These are phyloP conservation scores for Corythornis madagascariensis DNA, from an alignment of 2,113 vertebrate species.

Conservation along the genomic window DNA sequence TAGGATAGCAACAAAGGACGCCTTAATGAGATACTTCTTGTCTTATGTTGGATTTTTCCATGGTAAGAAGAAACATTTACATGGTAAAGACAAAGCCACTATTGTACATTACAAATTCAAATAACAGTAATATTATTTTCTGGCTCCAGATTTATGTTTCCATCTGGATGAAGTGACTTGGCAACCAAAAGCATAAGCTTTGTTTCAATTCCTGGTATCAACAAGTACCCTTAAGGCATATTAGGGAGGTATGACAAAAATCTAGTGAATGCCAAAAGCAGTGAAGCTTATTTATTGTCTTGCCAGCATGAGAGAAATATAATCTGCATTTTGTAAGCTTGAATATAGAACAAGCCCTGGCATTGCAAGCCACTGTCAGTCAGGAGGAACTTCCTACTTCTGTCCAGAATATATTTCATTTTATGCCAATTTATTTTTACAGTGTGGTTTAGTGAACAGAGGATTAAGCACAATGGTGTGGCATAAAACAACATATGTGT, in stretches of 20 bases:
- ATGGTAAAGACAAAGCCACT: slow-evolving; percentile 42
- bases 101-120: slow-evolving; percentile 42
- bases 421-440: slow-evolving; percentile 49
- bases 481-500: background rate
- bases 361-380: slow-evolving; percentile 53
- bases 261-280: slow-evolving; percentile 54
- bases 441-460: background rate
- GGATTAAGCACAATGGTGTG: slow-evolving; percentile 4
- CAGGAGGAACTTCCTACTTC: slow-evolving; percentile 54
- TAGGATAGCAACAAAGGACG: slow-evolving; percentile 1
- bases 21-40: background rate
- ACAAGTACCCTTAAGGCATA: slow-evolving; percentile 73
- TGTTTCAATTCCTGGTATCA: slow-evolving; percentile 72
- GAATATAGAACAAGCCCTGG: slow-evolving; percentile 66
- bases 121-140: slow-evolving; percentile 60
- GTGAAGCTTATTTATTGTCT: slow-evolving; percentile 52
- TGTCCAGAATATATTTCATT: slow-evolving; percentile 47
- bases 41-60: background rate
- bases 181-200: slow-evolving; percentile 72
- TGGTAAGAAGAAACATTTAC: slow-evolving; percentile 20
- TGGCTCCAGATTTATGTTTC: slow-evolving; percentile 66
- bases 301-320: slow-evolving; percentile 60
- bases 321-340: slow-evolving; percentile 64
- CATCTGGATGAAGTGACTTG: slow-evolving; percentile 72
- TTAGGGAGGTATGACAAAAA: slow-evolving; percentile 72